A percentile compares a stretch with the other conserved stretches of the same genome.
phyloP scores from a whole-genome alignment of 2,888 invertebrate genomes.

The Tenthredo notha region DNA sequence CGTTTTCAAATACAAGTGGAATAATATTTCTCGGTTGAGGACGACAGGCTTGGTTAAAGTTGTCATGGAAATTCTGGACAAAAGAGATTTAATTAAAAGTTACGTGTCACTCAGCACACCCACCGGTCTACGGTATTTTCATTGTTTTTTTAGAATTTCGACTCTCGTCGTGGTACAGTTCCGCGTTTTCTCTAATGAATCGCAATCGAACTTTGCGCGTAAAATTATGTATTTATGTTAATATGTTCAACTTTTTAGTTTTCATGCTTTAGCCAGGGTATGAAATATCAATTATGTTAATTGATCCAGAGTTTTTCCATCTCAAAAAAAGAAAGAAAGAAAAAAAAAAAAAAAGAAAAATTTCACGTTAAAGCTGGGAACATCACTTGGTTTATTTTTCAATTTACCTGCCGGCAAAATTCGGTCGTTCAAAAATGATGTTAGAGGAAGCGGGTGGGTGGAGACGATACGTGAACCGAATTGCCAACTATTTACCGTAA shows the following conservation, averaged over 20 bases:
- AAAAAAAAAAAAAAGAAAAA: neutral
- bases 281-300: slow-evolving; percentile 16
- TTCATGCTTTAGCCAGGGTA: neutral
- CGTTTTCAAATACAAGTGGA: slow-evolving; percentile 24
- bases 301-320: neutral
- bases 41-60: slow-evolving; percentile 13
- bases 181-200: slow-evolving; percentile 31
- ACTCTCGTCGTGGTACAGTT: neutral
- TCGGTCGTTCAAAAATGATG: slow-evolving; percentile 15
- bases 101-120: slow-evolving; percentile 6
- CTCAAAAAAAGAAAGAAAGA: neutral
- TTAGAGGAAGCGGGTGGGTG: neutral
- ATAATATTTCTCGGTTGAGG: slow-evolving; percentile 36
- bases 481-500: slow-evolving; percentile 35
- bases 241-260: neutral
- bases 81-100: slow-evolving; percentile 50
- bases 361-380: neutral
- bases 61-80: slow-evolving; percentile 35
- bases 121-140: neutral
- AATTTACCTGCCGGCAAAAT: slow-evolving; percentile 7
- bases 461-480: slow-evolving; percentile 40
- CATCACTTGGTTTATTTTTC: slow-evolving; percentile 37
- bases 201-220: slow-evolving; percentile 1
- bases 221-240: neutral
- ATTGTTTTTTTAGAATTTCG: neutral